phyloP scores from a whole-genome alignment of 1,140 invertebrate species.

The Danaus melanippus region DNA sequence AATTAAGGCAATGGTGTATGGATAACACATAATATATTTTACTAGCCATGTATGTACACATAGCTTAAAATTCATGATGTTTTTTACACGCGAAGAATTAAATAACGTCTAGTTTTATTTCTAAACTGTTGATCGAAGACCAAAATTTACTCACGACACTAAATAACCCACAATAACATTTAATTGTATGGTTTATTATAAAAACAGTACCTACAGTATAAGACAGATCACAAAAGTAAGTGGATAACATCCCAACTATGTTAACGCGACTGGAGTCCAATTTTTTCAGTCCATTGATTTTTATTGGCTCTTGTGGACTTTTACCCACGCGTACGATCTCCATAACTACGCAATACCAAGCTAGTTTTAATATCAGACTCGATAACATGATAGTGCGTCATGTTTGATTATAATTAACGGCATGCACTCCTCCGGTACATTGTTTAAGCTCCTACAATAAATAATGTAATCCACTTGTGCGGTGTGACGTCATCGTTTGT shows the following conservation, averaged over 20 bases:
- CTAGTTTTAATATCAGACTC: constrained; percentile 15
- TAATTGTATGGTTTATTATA: constrained; percentile 1
- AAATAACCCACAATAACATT: no score
- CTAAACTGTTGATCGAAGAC: no score
- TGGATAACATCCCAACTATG: constrained; percentile 17
- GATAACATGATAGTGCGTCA: constrained; percentile 28
- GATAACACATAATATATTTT: no score
- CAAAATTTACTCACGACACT: no score
- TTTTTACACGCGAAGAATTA: no score
- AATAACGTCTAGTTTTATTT: no score
- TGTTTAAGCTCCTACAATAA: constrained; percentile 57
- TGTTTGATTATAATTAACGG: constrained; percentile 66
- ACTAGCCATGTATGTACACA: no score
- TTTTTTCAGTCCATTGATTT: constrained; percentile 35
- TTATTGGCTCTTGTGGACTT: constrained; percentile 28
- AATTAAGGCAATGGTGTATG: no score
- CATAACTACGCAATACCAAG: constrained; percentile 20
- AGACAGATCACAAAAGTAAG: constrained; percentile 18
- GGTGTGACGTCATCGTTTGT: constrained; percentile 45
- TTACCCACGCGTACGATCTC: constrained; percentile 24
- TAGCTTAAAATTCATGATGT: no score
- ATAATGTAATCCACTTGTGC: constrained; percentile 46
- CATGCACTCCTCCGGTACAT: constrained; percentile 50
- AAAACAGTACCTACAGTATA: constrained; percentile 6
- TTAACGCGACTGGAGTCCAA: constrained; percentile 24